phyloP scores from a whole-genome alignment of 2,113 vertebrate genomes.

The Mellivora capensis region DNA sequence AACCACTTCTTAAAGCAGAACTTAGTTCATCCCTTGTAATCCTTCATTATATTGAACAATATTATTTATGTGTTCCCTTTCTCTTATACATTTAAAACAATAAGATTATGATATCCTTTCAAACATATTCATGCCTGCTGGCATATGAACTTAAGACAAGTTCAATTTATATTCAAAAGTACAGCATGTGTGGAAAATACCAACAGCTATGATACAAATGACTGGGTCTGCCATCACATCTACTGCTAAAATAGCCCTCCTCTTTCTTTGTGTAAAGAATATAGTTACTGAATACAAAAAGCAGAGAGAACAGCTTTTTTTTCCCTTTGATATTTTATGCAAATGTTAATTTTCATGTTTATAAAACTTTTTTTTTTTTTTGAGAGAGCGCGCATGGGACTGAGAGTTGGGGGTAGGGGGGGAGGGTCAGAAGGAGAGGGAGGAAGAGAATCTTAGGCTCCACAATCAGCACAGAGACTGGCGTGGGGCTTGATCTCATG shows the following conservation, averaged over 20 bases:
- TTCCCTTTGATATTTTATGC: neutral
- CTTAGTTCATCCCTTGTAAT: neutral
- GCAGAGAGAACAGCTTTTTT: neutral
- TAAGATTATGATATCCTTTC: conserved; percentile 7
- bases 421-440: neutral
- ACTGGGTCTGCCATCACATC: neutral
- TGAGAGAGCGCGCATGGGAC: neutral
- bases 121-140: neutral
- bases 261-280: neutral
- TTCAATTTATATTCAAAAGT: conserved; percentile 16
- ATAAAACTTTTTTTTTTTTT: neutral
- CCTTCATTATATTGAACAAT: neutral
- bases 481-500: too few species aligned
- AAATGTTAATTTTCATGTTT: conserved; percentile 11
- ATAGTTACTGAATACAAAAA: neutral
- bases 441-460: neutral
- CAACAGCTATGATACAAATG: neutral
- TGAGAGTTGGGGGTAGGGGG: neutral
- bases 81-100: conserved; percentile 1
- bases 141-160: neutral
- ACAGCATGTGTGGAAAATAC: neutral
- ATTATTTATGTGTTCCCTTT: neutral
- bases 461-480: too few species aligned
- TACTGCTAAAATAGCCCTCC: neutral
- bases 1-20: neutral